phyloP scores from a whole-genome alignment of 2,888 invertebrate genomes.

The Linnaemya tessellans region DNA sequence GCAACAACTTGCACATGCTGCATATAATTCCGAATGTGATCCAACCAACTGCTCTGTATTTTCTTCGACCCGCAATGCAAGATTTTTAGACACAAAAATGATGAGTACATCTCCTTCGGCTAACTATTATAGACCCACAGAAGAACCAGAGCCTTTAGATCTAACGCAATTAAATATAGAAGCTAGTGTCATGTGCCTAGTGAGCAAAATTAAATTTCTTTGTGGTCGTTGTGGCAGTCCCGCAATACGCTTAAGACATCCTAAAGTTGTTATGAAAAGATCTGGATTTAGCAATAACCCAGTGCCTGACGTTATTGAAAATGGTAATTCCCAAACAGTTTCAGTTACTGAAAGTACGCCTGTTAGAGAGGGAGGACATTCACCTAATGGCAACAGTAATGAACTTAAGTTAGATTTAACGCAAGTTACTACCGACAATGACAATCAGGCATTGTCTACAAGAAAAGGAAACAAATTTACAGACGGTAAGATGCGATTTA shows the following conservation, averaged over 20 bases:
- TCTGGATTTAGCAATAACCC: conserved; percentile 79
- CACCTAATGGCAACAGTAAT: conserved; percentile 66
- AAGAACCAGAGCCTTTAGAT: conserved; percentile 93
- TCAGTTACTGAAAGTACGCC: conserved; percentile 1
- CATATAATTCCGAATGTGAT: conserved; percentile 69
- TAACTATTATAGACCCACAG: conserved; percentile 90
- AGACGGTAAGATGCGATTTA: conserved; percentile 83
- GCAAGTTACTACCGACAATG: conserved; percentile 47
- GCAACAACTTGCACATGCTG: not conserved
- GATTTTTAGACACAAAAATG: conserved; percentile 84
- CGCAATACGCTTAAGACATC: conserved; percentile 87
- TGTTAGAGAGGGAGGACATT: conserved; percentile 40
- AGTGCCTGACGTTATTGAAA: conserved; percentile 81
- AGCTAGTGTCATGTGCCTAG: conserved; percentile 93
- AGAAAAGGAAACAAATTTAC: conserved; percentile 89
- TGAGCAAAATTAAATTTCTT: conserved; percentile 91
- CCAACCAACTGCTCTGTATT: conserved; percentile 74
- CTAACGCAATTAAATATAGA: conserved; percentile 93
- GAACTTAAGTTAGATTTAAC: conserved; percentile 75
- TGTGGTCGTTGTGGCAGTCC: conserved; percentile 90
- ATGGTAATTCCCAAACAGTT: conserved; percentile 73
- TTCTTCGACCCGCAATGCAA: conserved; percentile 74
- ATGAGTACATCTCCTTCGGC: conserved; percentile 85
- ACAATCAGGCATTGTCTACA: conserved; percentile 29
- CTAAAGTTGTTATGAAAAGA: conserved; percentile 79